Percentiles rank a stretch among this genome's conserved stretches.
These are phyloP conservation scores for Arctocebus calabarensis DNA, from an alignment of 2,797 vertebrate genomes.

Conservation along the genomic window DNA sequence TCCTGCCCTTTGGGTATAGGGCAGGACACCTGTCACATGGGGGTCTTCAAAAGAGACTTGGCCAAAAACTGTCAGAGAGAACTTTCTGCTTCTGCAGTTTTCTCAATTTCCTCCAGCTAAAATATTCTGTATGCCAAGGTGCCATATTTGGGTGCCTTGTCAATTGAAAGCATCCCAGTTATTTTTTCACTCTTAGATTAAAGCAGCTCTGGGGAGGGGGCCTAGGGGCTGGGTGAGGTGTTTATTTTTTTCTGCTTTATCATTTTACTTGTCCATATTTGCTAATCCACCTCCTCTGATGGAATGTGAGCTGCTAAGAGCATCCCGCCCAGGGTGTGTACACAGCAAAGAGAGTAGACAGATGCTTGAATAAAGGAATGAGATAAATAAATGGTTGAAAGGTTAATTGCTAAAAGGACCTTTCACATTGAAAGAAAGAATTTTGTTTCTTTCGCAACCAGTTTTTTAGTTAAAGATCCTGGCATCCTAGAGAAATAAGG, in stretches of 20 bases:
- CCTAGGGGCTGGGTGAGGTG: not conserved
- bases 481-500: not conserved
- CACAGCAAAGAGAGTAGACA: not conserved
- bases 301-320: not conserved
- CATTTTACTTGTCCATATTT: not conserved
- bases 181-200: conserved; percentile 7
- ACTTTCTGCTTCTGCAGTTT: not conserved
- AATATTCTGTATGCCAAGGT: not conserved
- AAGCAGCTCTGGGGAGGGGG: not conserved
- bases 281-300: not conserved
- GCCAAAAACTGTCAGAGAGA: not conserved
- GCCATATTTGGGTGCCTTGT: not conserved
- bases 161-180: not conserved
- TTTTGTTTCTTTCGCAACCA: not conserved
- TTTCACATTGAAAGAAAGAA: not conserved
- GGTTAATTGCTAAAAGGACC: not conserved
- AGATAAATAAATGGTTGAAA: not conserved
- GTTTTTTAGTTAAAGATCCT: not conserved
- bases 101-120: not conserved
- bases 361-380: not conserved
- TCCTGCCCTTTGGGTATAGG: not conserved
- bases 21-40: not conserved
- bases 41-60: not conserved
- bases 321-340: not conserved
- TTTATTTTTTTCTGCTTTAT: not conserved